Conservation (phyloP, 2,888 invertebrate species). For the Vannuccia rotundouncinata region DNA sequence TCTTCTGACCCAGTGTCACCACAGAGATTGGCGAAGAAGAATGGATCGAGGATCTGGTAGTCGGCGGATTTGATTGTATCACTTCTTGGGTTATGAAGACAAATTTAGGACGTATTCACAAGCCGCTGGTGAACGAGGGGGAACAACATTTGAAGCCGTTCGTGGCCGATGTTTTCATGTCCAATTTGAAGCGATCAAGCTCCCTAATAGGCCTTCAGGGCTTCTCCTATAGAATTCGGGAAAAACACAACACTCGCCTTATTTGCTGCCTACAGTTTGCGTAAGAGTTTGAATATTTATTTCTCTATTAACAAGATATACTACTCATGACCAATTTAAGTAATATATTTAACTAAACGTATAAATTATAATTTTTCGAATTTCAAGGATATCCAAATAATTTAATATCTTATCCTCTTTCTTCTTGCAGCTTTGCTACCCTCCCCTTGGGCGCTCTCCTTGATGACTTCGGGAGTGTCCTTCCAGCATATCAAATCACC, state of each 20-base stretch:
- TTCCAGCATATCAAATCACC: background rate
- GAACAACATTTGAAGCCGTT: background rate
- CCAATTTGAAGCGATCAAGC: background rate
- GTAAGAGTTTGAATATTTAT: background rate
- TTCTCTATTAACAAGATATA: no score
- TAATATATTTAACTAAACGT: no score
- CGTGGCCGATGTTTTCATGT: background rate
- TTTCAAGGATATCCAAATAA: no score
- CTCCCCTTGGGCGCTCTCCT: background rate
- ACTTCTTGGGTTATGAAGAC: background rate
- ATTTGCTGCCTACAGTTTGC: background rate
- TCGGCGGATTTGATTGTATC: background rate
- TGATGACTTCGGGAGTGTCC: background rate
- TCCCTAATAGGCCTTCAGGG: background rate
- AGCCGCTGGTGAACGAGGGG: background rate
- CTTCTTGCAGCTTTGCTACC: background rate
- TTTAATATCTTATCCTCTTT: no score
- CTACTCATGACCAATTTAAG: no score
- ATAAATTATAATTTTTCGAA: no score
- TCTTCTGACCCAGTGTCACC: background rate
- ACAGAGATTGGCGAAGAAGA: background rate
- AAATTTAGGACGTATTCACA: background rate
- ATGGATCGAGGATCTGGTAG: background rate
- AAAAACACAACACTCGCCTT: background rate
- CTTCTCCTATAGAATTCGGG: background rate